These are phyloP conservation scores for Mercenaria mercenaria DNA, from an alignment of 1,140 invertebrate species.

Conservation along the genomic window DNA sequence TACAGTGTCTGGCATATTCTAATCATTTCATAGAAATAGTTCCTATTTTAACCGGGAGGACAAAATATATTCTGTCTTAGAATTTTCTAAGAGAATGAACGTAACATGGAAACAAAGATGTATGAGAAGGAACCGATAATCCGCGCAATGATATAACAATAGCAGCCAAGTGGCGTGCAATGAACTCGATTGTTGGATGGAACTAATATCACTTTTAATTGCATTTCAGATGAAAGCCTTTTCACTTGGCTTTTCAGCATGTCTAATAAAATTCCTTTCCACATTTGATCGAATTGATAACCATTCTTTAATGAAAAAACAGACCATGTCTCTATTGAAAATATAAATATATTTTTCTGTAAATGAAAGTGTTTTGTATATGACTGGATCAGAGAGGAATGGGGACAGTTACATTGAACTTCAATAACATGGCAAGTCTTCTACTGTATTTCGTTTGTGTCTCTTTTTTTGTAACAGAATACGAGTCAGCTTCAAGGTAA, in stretches of 20 bases:
- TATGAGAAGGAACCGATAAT: background rate
- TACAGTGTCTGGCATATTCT: background rate
- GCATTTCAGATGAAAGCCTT: slow-evolving; percentile 2
- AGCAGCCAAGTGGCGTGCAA: background rate
- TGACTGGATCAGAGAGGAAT: no score
- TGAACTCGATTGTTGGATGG: background rate
- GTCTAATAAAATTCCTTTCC: background rate
- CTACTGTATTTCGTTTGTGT: no score
- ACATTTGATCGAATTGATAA: background rate
- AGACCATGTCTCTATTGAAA: no score
- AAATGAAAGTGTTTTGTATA: no score
- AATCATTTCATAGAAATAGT: background rate
- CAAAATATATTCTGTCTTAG: background rate
- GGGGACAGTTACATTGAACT: no score
- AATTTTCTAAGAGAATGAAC: background rate
- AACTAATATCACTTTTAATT: slow-evolving; percentile 27
- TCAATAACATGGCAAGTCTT: no score
- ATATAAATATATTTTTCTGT: no score
- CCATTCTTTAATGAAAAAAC: background rate
- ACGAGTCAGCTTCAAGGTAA: no score
- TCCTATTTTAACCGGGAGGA: background rate
- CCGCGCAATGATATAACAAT: background rate
- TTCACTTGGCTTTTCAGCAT: slow-evolving; percentile 4
- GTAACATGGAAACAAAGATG: background rate
- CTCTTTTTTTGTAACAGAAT: no score